A percentile compares a stretch with the other conserved stretches of the same genome.
Evolutionary conservation across 2,113 vertebrate genomes (phyloP).

Genomic region (Pao palembangensis): DNA sequence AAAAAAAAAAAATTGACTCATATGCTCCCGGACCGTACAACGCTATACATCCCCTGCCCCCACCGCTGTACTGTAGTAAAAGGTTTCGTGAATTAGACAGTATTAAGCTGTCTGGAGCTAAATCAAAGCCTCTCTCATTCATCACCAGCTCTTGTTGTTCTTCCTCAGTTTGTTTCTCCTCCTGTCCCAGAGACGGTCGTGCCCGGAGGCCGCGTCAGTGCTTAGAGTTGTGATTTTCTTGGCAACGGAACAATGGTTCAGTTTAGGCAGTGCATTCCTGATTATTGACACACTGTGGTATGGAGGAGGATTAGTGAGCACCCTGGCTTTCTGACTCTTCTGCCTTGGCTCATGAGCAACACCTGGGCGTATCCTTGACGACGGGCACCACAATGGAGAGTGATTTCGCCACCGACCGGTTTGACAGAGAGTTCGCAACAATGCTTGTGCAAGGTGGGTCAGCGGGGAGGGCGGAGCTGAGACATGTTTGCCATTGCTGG

Average conservation of each 20-base stretch:
- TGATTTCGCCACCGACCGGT: conserved; percentile 79
- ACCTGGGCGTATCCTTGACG: conserved; percentile 73
- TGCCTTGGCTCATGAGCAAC: conserved; percentile 53
- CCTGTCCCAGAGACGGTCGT: conserved; percentile 41
- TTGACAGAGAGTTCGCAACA: conserved; percentile 75
- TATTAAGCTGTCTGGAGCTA: conserved; percentile 55
- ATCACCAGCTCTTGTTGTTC: conserved; percentile 46
- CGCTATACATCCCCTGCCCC: conserved; percentile 19
- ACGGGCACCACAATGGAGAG: conserved; percentile 72
- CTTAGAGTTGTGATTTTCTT: conserved; percentile 64
- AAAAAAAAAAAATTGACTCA: conserved; percentile 36
- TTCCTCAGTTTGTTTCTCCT: conserved; percentile 45
- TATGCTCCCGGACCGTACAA: conserved; percentile 32
- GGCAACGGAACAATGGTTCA: conserved; percentile 67
- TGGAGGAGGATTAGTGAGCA: conserved; percentile 58
- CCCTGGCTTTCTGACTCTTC: conserved; percentile 63
- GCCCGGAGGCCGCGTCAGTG: conserved; percentile 52
- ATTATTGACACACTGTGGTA: conserved; percentile 67
- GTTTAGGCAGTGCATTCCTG: conserved; percentile 67
- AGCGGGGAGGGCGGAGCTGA: conserved; percentile 6
- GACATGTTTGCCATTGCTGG: conserved; percentile 17
- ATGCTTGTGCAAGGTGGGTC: conserved; percentile 49
- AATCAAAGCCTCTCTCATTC: conserved; percentile 51
- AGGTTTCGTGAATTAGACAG: conserved; percentile 41
- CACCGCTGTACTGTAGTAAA: conserved; percentile 4